A percentile compares a stretch with the other conserved stretches of the same genome.
Conservation (phyloP, 2,113 vertebrate genomes). For the Axis porcinus region DNA sequence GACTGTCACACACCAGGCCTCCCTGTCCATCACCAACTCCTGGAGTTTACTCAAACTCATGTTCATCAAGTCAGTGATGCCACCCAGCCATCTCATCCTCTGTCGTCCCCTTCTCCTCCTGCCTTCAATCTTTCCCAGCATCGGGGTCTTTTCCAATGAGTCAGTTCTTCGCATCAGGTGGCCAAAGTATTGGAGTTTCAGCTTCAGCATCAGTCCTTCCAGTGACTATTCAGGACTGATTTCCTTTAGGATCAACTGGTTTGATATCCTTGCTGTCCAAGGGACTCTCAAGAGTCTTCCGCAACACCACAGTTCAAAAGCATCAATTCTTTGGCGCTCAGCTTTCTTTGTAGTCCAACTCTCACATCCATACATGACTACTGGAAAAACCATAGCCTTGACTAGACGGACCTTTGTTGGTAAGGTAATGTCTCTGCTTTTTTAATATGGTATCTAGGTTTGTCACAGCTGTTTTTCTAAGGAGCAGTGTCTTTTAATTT, state of each 20-base stretch:
- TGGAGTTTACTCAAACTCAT: not conserved
- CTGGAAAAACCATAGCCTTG: not conserved
- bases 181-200: not conserved
- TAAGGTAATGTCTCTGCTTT: not conserved
- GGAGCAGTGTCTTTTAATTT: not conserved
- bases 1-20: not conserved
- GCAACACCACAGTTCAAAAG: not conserved
- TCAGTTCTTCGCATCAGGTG: not conserved
- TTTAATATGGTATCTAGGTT: not conserved
- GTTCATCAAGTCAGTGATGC: not conserved
- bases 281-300: not conserved
- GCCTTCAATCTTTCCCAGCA: not conserved
- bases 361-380: not conserved
- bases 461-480: not conserved
- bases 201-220: not conserved
- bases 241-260: not conserved
- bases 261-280: not conserved
- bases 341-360: not conserved
- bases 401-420: not conserved
- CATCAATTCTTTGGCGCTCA: not conserved
- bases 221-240: not conserved
- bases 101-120: not conserved
- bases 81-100: not conserved
- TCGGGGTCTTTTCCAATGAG: not conserved
- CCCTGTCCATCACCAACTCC: not conserved